Percentiles rank a stretch among this genome's conserved stretches.
Evolutionary conservation across 2,797 vertebrate genomes (phyloP).

Genomic region (Amphiprion clarkii): DNA sequence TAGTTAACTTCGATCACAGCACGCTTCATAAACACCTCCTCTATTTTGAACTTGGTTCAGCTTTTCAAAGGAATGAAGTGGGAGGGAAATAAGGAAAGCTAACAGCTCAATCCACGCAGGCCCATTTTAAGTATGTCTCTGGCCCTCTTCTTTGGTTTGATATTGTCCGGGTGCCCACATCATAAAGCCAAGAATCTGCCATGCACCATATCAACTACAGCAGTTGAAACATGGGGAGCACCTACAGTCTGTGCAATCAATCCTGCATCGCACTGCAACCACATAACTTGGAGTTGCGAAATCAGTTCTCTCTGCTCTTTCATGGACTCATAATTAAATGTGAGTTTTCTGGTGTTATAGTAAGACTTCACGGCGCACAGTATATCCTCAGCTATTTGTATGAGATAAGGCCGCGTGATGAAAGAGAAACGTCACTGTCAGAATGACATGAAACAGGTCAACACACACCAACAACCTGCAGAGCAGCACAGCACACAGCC

Average conservation of each 20-base stretch:
- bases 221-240: not conserved
- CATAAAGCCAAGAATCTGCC: conserved; percentile 40
- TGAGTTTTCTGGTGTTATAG: conserved; percentile 15
- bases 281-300: conserved; percentile 19
- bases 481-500: conserved; percentile 13
- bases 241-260: not conserved
- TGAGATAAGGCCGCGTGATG: conserved; percentile 33
- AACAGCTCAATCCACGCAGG: conserved; percentile 2
- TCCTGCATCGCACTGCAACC: not conserved
- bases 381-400: conserved; percentile 39
- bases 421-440: conserved; percentile 45
- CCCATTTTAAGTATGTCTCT: conserved; percentile 2
- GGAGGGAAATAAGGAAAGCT: conserved; percentile 13
- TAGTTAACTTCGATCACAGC: not conserved
- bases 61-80: conserved; percentile 15
- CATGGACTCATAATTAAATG: conserved; percentile 13
- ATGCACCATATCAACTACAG: conserved; percentile 7
- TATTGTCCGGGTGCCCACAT: conserved; percentile 2
- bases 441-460: conserved; percentile 57
- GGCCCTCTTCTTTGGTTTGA: conserved; percentile 12
- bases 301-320: conserved; percentile 26
- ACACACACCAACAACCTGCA: conserved; percentile 36
- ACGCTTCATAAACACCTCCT: conserved; percentile 10
- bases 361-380: conserved; percentile 8
- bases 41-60: not conserved